Evolutionary conservation across 2,888 invertebrate genomes (phyloP).

Genomic region (Alviniconcha strummeri): DNA sequence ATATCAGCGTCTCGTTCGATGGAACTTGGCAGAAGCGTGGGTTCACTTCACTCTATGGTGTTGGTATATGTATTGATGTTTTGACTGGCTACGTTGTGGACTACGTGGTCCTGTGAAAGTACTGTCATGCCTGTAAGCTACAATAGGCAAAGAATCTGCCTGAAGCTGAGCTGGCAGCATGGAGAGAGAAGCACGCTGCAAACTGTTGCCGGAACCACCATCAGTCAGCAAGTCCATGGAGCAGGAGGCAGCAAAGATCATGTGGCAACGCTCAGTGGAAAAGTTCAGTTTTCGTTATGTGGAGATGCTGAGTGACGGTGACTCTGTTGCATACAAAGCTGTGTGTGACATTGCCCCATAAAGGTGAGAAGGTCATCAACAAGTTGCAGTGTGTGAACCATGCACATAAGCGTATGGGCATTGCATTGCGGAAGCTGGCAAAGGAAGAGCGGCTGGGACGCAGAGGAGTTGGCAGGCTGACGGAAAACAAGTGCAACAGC

Average conservation of each 20-base stretch:
- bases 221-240: constrained; percentile 10
- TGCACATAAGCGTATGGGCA: too few species aligned
- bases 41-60: constrained; percentile 17
- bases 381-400: too few species aligned
- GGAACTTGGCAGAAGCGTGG: neutral
- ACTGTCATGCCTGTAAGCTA: constrained; percentile 1
- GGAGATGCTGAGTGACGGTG: neutral
- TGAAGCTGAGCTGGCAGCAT: neutral
- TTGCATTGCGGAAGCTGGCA: too few species aligned
- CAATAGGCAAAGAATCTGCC: neutral
- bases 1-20: constrained; percentile 10
- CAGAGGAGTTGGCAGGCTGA: too few species aligned
- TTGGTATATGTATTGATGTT: constrained; percentile 13
- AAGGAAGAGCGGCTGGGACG: too few species aligned
- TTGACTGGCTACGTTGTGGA: constrained; percentile 4
- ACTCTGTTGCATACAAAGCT: too few species aligned
- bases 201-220: neutral
- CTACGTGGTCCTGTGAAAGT: neutral
- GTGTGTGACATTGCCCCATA: too few species aligned
- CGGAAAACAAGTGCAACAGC: too few species aligned
- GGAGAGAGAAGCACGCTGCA: neutral
- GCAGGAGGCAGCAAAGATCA: neutral
- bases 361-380: too few species aligned
- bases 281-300: constrained; percentile 3
- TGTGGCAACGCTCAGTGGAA: neutral